Percentiles rank a stretch among this genome's conserved stretches.
Evolutionary conservation across 2,797 vertebrate species (phyloP).

Genomic region (Coregonus suidteri): DNA sequence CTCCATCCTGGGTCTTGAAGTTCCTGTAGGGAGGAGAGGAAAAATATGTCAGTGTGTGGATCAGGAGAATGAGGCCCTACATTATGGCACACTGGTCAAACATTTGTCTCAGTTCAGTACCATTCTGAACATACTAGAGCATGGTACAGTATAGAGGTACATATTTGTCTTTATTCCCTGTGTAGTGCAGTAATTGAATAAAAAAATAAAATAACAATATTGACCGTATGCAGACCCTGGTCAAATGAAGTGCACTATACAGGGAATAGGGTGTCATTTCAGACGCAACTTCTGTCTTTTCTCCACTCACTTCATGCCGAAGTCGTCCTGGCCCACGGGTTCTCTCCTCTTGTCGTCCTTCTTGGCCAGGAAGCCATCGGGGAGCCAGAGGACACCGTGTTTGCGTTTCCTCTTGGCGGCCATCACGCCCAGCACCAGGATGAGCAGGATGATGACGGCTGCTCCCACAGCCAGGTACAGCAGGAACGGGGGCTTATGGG

Average conservation of each 20-base stretch:
- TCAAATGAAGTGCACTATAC: too few species aligned
- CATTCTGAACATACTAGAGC: not conserved
- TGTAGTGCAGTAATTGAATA: not conserved
- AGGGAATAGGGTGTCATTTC: too few species aligned
- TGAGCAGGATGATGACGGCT: constrained; percentile 82
- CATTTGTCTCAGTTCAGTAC: not conserved
- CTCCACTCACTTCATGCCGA: constrained; percentile 90
- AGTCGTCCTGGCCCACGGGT: constrained; percentile 93
- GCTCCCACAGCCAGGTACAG: constrained; percentile 85
- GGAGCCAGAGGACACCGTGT: constrained; percentile 88
- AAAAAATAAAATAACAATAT: too few species aligned
- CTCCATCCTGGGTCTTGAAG: constrained; percentile 84
- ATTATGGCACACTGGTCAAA: not conserved
- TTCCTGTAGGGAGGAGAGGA: constrained; percentile 72
- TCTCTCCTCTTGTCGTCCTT: constrained; percentile 91
- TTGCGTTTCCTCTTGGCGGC: constrained; percentile 91
- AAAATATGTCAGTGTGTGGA: constrained; percentile 6
- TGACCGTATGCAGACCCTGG: too few species aligned
- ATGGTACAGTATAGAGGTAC: not conserved
- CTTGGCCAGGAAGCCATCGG: constrained; percentile 87
- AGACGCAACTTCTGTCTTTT: not conserved
- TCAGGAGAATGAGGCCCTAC: not conserved
- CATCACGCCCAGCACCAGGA: constrained; percentile 88
- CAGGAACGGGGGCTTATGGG: not conserved
- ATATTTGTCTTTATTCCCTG: not conserved